Conservation (phyloP, 2,888 invertebrate genomes). For the Polymixis flavicincta region DNA sequence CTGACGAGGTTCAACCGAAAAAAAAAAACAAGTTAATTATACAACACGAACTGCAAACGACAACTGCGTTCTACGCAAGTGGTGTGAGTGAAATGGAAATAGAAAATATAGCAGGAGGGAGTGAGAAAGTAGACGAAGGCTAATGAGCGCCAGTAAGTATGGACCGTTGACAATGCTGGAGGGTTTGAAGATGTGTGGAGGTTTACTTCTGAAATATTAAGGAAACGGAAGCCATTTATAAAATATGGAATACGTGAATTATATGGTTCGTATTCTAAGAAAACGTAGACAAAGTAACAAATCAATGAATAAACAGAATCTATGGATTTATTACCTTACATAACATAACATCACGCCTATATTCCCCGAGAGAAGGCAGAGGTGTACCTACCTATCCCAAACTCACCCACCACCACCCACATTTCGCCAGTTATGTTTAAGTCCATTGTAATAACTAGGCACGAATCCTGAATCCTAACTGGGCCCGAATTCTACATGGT, state of each 20-base stretch:
- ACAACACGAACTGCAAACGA: conserved; percentile 51
- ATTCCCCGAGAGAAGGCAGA: too few relatives aligned
- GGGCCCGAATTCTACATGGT: too few relatives aligned
- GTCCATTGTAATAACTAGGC: too few relatives aligned
- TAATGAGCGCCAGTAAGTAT: conserved; percentile 74
- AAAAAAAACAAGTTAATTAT: conserved; percentile 62
- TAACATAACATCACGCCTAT: too few relatives aligned
- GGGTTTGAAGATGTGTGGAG: conserved; percentile 66
- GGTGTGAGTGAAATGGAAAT: conserved; percentile 61
- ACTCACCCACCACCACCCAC: too few relatives aligned
- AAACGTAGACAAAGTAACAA: neutral
- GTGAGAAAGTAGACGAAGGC: conserved; percentile 57
- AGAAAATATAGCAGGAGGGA: conserved; percentile 44
- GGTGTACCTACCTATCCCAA: too few relatives aligned
- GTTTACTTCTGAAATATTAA: conserved; percentile 36
- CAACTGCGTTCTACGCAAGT: conserved; percentile 63
- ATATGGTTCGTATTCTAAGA: neutral
- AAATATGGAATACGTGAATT: conserved; percentile 12
- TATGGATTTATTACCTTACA: neutral
- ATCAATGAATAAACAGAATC: neutral
- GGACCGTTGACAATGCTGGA: conserved; percentile 70
- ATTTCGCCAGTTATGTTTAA: too few relatives aligned
- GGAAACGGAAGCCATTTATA: conserved; percentile 53
- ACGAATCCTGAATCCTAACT: too few relatives aligned
- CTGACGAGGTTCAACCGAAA: conserved; percentile 26